Base-by-base conservation (phyloP, 2,113 vertebrate genomes). In the Brachyistius frenatus region DNA sequence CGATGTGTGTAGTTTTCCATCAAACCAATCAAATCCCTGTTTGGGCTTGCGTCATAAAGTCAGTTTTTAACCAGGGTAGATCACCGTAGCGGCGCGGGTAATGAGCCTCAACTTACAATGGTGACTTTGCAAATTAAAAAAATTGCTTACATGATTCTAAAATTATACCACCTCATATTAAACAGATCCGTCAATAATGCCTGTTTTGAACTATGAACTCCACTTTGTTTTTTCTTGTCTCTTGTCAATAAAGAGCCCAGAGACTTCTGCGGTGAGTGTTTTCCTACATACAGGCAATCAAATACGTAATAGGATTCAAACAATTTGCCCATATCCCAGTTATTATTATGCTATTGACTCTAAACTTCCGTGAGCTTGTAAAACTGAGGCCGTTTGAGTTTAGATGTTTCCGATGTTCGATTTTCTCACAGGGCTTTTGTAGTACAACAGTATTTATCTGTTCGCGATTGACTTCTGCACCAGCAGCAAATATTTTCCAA, bases 361-460 rank as follows among this genome's bases (percentile, higher is more conserved):
- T 33, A 65, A 55, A 50, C 5, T 7, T 78, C 46, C 1, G 14
- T 66, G 14, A 64, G 55, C 23, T 52, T 23, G 46, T 72, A n/a
- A 56, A 70, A 66, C 56, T 35, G 16, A 74, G 13, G 50, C 49
- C 70, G 53, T 36, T 23, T 33, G 39, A 74, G 52, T 50, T 76
- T 50, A 50, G 44, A 74, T 49, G 31, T 49, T 46, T 5, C 6
- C 16, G 11, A 1, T 67, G 15, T 10, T 49, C n/a, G 7, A 61
- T 33, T 11, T 66, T 10, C 55, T 35, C 30, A n/a, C 46, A 58
- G 57, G 33, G 49, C 37, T 35, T 4, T 2, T 31, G 16, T n/a
- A 23, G 16, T 16, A 39, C 9, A 33, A 35, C 6, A 31, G 8
- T n/a, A 31, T 49, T 44, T 47, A 32, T 49, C 32, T 46, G 16